Evolutionary conservation across 2,113 vertebrate genomes (phyloP), one percentile per base, ranked within the genome.

Genomic region (Megalops atlanticus): DNA sequence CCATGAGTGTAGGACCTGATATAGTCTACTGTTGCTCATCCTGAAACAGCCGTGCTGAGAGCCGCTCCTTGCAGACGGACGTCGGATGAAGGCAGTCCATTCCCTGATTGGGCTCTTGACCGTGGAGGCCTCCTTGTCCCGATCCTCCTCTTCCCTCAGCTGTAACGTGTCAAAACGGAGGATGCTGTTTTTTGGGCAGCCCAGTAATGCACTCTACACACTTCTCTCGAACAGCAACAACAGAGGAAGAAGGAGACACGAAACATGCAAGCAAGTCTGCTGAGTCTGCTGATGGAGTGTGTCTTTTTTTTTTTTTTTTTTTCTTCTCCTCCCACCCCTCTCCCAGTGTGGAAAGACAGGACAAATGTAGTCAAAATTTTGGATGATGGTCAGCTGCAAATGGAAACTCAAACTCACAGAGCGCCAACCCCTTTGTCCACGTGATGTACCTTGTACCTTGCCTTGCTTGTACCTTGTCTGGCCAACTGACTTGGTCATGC

Each of bases 101-200:
- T 75, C 87, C 83, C 82, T 76, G 71, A 52, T 64, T 35, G 70
- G 76, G 80, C 86, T 86, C 86, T 85, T 81, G 88, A 87, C 41
- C 86, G 95, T 92, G 92, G 95, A 94, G 93, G 93, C 86, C 89
- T 90, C 90, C 92, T 91, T 94, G 86, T 95, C 92, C 91, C 95
- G 84, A 90, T 96, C 95, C 95, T 97, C 96, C 96, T 97, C 97
- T 96, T 96, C 95, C 94, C 94, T 97, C 91, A 98, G 96, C 98
- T 99, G 97, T 97, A 99, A 99, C 93, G 97, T 98, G 96, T 97
- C 95, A 98, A 97, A 99, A 99, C 92, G 98, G 94, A 97, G 98
- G 97, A 96, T 97, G 98, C 96, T 97, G 97, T 99, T 99, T 99
- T 95, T 96, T 93, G 93, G 94, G 92, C 86, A 92, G 89, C 92